Base-by-base conservation (phyloP, 1,140 invertebrate species). In the Bicyclus anynana region DNA sequence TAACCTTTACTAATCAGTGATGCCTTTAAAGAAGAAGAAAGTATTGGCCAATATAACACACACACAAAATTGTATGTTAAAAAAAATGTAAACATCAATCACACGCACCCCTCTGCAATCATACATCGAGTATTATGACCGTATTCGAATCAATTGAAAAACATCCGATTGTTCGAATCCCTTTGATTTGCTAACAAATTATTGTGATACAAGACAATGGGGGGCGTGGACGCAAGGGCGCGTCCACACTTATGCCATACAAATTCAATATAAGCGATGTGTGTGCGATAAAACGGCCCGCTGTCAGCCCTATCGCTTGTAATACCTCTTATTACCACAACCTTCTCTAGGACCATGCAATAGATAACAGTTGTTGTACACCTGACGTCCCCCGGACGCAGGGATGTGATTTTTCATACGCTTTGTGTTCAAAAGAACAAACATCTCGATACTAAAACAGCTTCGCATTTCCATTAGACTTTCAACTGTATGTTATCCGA, bases 181-280 rank as follows among this genome's bases (percentile, higher is more conserved):
- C 58, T 60, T 54, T 60, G 58, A 60, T 59, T 59, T 60, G 58
- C 58, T 60, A 46, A 60, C 58, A 60, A 60, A 60, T 60, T 60
- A 60, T 60, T 60, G 58, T 60, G 40, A 60, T 60, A 1, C 33
- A 50, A 54, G 44, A 60, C 58, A 60, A 60, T 60, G 51, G 58
- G 52, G 26, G 58, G 58, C 52, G 58, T 33, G 35, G 10, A 26
- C 17, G 23, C 18, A 47, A 59, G 56, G 49, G 40, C 53, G 53
- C 56, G 55, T 58, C 55, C 55, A 35, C 47, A 48, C 26, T 14
- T 37, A 26, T 48, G 38, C 48, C 26, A 20, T 44, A 56, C 53
- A 46, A 58, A 58, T 58, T 51, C 55, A 44, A 44, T 44, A 21
- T 20, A 44, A 44, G 42, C 42, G 42, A 44, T 44, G 9, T 44